Conservation (phyloP, 1,140 invertebrate genomes). For the Eriosoma lanigerum region DNA sequence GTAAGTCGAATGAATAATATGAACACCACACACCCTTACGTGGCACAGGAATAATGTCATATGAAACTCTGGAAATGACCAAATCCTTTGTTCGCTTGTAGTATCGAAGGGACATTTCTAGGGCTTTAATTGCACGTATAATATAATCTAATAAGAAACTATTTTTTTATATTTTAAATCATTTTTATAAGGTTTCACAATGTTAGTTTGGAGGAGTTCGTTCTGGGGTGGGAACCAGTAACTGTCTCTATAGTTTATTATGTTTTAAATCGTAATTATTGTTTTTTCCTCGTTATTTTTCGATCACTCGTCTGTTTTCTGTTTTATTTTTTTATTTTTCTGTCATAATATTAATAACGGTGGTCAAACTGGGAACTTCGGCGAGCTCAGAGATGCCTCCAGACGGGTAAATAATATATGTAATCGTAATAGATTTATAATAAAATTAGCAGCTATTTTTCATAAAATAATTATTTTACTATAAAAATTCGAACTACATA, state of each 20-base stretch:
- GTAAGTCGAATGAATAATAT: background rate
- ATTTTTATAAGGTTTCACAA: conserved; percentile 18
- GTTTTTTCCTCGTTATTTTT: background rate
- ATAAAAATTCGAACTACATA: too few species aligned
- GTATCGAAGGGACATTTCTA: conserved; percentile 14
- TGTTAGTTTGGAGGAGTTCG: background rate
- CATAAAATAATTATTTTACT: too few species aligned
- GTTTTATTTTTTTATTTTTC: background rate
- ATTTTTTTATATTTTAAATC: too few species aligned
- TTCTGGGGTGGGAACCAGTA: background rate
- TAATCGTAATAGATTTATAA: too few species aligned
- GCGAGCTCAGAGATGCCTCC: conserved; percentile 36
- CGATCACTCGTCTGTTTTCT: background rate
- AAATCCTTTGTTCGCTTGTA: background rate
- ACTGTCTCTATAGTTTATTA: background rate
- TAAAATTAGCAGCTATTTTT: too few species aligned
- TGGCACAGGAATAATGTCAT: background rate
- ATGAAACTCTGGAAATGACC: background rate
- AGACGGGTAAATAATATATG: conserved; percentile 33
- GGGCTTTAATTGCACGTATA: background rate
- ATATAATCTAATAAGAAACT: conserved; percentile 34
- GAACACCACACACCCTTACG: too few species aligned
- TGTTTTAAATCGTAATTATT: background rate
- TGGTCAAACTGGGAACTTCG: conserved; percentile 43
- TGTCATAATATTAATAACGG: background rate